Percentiles rank a stretch among this genome's conserved stretches.
These are phyloP conservation scores for Lates japonicus DNA, from an alignment of 2,797 vertebrate species.

Conservation along the genomic window DNA sequence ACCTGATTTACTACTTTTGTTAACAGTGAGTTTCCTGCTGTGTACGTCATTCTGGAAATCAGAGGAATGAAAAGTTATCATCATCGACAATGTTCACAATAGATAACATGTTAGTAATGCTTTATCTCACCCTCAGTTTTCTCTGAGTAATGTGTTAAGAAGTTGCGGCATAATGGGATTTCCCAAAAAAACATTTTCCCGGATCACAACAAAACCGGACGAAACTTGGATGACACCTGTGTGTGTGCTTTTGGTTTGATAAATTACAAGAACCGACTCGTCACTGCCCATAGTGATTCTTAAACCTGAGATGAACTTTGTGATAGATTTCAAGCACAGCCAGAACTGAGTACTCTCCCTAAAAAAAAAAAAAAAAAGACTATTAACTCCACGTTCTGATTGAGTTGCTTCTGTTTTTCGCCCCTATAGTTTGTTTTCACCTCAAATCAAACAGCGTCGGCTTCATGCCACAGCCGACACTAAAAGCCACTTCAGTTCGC, in stretches of 20 bases:
- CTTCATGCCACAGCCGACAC: background rate
- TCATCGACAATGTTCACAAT: background rate
- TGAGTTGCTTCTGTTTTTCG: background rate
- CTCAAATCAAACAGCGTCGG: background rate
- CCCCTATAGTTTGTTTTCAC: background rate
- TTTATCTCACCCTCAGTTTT: background rate
- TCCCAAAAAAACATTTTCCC: background rate
- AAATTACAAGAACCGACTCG: background rate
- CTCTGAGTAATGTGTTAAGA: background rate
- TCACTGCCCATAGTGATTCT: constrained; percentile 3
- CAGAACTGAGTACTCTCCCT: constrained; percentile 8
- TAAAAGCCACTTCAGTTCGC: constrained; percentile 4
- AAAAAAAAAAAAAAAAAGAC: background rate
- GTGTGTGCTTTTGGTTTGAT: constrained; percentile 19
- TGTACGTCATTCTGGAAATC: too few species aligned
- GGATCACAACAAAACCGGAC: background rate
- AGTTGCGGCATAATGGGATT: background rate
- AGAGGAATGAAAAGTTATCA: background rate
- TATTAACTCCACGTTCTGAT: background rate
- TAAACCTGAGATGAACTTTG: constrained; percentile 19
- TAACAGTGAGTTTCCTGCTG: background rate
- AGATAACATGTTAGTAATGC: background rate
- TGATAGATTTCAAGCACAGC: background rate
- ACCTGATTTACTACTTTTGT: background rate
- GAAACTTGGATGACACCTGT: background rate